Conservation (phyloP, 1,140 invertebrate species). For the Leptinotarsa texana region DNA sequence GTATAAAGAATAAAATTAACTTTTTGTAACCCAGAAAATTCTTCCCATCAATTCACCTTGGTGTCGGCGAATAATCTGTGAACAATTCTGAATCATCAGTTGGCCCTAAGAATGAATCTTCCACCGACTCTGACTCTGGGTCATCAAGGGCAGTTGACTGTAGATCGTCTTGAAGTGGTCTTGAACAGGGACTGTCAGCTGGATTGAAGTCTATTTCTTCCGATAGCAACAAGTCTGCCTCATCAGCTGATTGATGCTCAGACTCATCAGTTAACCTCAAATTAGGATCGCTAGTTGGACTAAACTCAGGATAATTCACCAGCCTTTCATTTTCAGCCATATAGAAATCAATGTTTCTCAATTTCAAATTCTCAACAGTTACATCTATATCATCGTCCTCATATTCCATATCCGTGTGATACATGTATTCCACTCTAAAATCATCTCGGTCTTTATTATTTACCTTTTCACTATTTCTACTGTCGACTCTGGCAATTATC, state of each 20-base stretch:
- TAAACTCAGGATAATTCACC: background rate
- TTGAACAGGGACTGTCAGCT: too few relatives aligned
- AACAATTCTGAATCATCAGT: background rate
- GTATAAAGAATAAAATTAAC: too few relatives aligned
- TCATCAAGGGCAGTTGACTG: too few relatives aligned
- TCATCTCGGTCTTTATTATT: background rate
- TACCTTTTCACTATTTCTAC: background rate
- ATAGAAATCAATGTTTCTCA: background rate
- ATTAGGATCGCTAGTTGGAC: too few relatives aligned
- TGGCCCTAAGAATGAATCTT: background rate
- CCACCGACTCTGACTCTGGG: background rate
- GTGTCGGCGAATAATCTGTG: background rate
- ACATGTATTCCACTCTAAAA: background rate
- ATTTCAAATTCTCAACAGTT: slow-evolving; percentile 2
- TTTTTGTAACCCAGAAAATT: too few relatives aligned
- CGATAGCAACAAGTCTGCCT: background rate
- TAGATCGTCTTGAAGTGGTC: too few relatives aligned
- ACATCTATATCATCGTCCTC: slow-evolving; percentile 9
- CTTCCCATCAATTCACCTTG: background rate
- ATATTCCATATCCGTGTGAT: slow-evolving; percentile 1
- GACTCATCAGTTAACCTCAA: background rate
- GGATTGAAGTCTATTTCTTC: background rate
- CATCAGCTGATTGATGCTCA: background rate
- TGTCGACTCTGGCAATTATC: slow-evolving; percentile 12
- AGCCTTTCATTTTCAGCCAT: background rate